phyloP scores from a whole-genome alignment of 2,888 invertebrate genomes.

The Fabriciana adippe region DNA sequence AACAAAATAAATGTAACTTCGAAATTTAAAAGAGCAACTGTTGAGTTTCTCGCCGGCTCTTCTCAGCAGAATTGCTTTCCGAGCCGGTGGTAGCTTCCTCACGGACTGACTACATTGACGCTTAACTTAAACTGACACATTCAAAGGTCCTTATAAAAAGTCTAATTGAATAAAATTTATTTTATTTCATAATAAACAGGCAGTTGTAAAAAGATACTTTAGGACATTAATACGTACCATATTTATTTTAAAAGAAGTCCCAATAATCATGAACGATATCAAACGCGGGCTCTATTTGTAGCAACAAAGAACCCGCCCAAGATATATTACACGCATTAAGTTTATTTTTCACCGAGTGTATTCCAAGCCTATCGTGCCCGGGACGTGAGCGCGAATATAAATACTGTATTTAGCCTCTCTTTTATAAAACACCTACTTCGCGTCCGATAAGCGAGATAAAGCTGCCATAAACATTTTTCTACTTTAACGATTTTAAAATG shows the following conservation, averaged over 20 bases:
- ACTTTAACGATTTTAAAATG: constrained; percentile 10
- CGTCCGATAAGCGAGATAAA: constrained; percentile 16
- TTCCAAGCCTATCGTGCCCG: constrained; percentile 10
- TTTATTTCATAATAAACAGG: no score
- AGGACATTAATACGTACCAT: no score
- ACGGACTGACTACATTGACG: no score
- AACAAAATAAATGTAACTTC: no score
- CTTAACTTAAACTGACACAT: no score
- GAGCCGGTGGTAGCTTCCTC: no score
- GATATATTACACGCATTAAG: constrained; percentile 17
- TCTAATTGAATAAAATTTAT: no score
- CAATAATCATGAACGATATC: background rate
- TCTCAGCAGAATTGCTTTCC: no score
- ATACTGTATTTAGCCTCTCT: constrained; percentile 31
- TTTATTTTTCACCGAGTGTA: constrained; percentile 16
- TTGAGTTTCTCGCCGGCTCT: no score
- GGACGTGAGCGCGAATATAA: constrained; percentile 37
- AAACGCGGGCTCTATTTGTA: constrained; percentile 8
- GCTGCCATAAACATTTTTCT: constrained; percentile 17
- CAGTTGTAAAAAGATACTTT: no score
- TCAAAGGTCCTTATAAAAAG: no score
- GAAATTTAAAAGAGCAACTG: no score
- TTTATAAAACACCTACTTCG: constrained; percentile 22
- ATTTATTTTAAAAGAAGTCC: background rate
- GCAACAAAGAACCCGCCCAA: constrained; percentile 14